These are phyloP conservation scores for Hylyphantes graminicola DNA, from an alignment of 1,140 invertebrate species.

Conservation along the genomic window DNA sequence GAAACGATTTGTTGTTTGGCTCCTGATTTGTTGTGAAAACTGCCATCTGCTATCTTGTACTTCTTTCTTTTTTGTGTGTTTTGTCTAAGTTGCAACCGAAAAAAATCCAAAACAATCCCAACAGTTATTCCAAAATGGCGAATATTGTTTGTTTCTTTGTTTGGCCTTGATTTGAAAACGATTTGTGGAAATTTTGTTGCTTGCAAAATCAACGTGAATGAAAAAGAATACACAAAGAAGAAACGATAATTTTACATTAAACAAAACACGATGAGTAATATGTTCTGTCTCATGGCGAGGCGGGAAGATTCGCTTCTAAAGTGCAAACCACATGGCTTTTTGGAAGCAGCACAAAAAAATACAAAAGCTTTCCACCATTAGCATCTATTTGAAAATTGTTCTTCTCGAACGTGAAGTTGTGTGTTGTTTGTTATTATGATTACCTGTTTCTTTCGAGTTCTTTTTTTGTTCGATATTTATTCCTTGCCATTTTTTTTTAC, in stretches of 20 bases:
- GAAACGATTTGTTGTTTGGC: background rate
- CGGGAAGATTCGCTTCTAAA: conserved; percentile 7
- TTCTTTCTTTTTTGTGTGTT: background rate
- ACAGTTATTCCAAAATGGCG: background rate
- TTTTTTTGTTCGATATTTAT: conserved; percentile 11
- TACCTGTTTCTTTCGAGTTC: conserved; percentile 28
- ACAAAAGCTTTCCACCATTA: conserved; percentile 15
- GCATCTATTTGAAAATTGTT: conserved; percentile 26
- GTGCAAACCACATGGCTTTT: conserved; percentile 22
- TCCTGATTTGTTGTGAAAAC: background rate
- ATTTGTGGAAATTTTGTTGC: conserved; percentile 1
- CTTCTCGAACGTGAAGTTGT: background rate
- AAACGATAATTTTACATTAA: conserved; percentile 45
- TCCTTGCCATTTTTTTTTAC: background rate
- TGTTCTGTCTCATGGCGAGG: background rate
- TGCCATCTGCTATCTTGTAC: background rate
- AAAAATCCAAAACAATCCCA: background rate
- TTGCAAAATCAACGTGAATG: background rate
- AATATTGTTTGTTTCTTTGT: no score
- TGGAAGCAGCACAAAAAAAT: background rate
- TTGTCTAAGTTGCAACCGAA: background rate
- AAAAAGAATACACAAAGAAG: conserved; percentile 7
- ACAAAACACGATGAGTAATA: conserved; percentile 34
- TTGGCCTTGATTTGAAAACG: background rate
- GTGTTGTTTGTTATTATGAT: conserved; percentile 40